Conservation (phyloP, 1,140 invertebrate genomes). For the Bombus haemorrhoidalis region DNA sequence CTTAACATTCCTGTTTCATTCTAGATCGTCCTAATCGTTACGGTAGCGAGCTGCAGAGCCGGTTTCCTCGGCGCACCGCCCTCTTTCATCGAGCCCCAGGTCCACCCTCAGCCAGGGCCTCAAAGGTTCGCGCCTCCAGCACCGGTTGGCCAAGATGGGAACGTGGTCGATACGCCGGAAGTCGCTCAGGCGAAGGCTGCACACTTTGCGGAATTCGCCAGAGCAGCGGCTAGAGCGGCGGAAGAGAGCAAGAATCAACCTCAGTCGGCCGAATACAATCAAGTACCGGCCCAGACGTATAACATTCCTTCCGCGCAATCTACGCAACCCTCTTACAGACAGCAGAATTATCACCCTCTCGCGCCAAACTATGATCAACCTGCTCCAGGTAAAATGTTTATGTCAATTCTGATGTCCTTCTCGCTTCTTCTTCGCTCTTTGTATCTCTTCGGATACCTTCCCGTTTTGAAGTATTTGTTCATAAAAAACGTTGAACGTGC, state of each 20-base stretch:
- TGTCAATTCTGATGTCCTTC: too few species aligned
- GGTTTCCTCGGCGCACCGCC: constrained; percentile 66
- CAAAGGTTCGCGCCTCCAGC: constrained; percentile 81
- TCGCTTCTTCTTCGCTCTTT: too few species aligned
- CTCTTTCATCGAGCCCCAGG: constrained; percentile 71
- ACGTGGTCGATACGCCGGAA: constrained; percentile 83
- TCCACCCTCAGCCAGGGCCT: constrained; percentile 47
- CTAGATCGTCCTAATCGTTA: constrained; percentile 73
- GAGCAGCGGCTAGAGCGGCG: constrained; percentile 76
- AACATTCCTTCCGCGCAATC: constrained; percentile 40
- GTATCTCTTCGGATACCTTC: too few species aligned
- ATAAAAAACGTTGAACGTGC: too few species aligned
- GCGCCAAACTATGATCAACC: constrained; percentile 46
- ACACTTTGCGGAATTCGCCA: constrained; percentile 82
- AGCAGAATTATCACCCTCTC: constrained; percentile 35
- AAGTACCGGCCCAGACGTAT: background rate
- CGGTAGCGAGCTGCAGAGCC: constrained; percentile 65
- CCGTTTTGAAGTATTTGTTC: too few species aligned
- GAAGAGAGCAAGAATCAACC: constrained; percentile 63
- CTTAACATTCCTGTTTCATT: background rate
- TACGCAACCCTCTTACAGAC: constrained; percentile 37
- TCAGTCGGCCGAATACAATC: background rate
- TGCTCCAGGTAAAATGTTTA: constrained; percentile 4
- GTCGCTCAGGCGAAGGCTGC: constrained; percentile 82
- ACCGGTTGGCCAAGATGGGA: constrained; percentile 83